These are phyloP conservation scores for Macrotrachela quadricornifera DNA, from an alignment of 1,140 invertebrate genomes.

Conservation along the genomic window DNA sequence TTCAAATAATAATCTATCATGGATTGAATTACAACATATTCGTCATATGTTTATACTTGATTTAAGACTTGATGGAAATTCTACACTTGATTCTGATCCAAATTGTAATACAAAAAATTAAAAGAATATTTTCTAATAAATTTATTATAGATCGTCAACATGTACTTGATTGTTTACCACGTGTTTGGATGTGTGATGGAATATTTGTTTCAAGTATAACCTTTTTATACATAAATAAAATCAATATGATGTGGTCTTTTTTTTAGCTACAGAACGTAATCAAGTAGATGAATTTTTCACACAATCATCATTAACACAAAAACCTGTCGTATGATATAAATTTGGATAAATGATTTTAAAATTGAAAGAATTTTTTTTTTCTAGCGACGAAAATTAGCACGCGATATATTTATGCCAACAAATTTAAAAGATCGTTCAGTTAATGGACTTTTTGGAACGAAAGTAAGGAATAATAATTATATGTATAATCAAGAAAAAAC, in stretches of 20 bases:
- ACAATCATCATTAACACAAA: slow-evolving; percentile 20
- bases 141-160: slow-evolving; percentile 25
- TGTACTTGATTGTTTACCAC: slow-evolving; percentile 25
- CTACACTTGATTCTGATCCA: slow-evolving; percentile 21
- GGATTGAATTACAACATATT: slow-evolving; percentile 22
- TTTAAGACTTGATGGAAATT: slow-evolving; percentile 26
- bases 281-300: slow-evolving; percentile 26
- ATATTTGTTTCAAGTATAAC: slow-evolving; percentile 24
- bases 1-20: slow-evolving; percentile 21
- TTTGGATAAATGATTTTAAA: not conserved
- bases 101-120: slow-evolving; percentile 19
- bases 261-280: slow-evolving; percentile 23
- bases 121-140: not conserved
- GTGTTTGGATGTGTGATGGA: slow-evolving; percentile 29
- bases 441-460: slow-evolving; percentile 15
- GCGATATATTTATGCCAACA: slow-evolving; percentile 21
- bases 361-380: slow-evolving; percentile 6
- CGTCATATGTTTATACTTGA: slow-evolving; percentile 23
- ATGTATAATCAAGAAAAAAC: no score
- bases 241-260: no score
- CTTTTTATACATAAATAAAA: no score
- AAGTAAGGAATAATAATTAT: no score
- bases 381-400: slow-evolving; percentile 22
- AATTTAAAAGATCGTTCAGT: slow-evolving; percentile 13
- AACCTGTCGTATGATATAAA: slow-evolving; percentile 20